Evolutionary conservation across 2,888 invertebrate genomes (phyloP), one percentile per base, ranked within the genome.

Genomic region (Cryptocheilus praepositus): DNA sequence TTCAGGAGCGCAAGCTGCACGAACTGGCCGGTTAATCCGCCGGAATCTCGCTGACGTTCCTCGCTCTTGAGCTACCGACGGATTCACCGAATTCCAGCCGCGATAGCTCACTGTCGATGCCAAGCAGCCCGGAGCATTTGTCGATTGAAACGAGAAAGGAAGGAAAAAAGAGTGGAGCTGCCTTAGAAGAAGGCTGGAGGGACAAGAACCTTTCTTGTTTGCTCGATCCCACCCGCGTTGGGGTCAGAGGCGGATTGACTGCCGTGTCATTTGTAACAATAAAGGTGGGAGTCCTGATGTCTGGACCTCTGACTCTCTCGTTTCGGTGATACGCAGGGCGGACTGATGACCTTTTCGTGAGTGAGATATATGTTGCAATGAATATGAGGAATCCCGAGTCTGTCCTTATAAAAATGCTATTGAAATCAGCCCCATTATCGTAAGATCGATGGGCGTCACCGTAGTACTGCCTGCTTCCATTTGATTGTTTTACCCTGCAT

Each of bases 231-330:
- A 74, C 59, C 44, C 44, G 52, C 71, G 72, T 67, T 65, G 67
- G 74, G 76, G 77, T 79, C 79, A 71, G 61, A 76, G 74, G 66
- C 68, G 73, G 79, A 79, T 81, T 70, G 78, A 77, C 78, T 72
- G 74, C 75, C 75, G 73, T 74, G 74, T 83, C 82, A 83, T 83
- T 83, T 83, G 83, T 83, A 83, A 81, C 81, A 80, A 81, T 81
- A 77, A 82, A 79, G 69, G 71, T 74, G 70, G 74, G 69, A 79
- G 79, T 76, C 73, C 66, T 60, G 62, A 70, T 74, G 79, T 79
- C 78, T 74, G 73, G 76, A 76, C 64, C 68, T 66, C 68, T 62
- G 72, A 64, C 66, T 70, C 46, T 58, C 52, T 73, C 66, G 54
- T 69, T 59, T 56, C 64, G 49, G 54, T 73, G 74, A 78, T 71